Base-by-base conservation (phyloP, 2,113 vertebrate species). In the Leuciscus idus region DNA sequence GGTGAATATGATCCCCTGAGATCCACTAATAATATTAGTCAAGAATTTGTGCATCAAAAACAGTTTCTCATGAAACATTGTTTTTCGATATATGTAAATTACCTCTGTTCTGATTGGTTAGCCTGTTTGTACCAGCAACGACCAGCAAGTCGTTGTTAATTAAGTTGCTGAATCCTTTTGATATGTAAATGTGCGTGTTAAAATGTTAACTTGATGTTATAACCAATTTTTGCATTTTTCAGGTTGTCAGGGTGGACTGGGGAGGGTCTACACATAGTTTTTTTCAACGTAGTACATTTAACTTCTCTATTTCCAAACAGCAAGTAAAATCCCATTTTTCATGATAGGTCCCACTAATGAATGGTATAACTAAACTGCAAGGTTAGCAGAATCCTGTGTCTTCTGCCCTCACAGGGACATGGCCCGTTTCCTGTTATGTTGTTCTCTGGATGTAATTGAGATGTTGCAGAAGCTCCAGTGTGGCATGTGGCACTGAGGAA, bases 391-490 rank as follows among this genome's bases (percentile, higher is more conserved):
- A 11, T 80, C 19, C 59, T 75, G 46, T 86, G 9, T 80, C 43
- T 59, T n/a, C 17, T 70, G 50, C 11, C 50, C 62, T 55, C 13
- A 26, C 48, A 75, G 64, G 46, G 57, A 86, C 48, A 43, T 75
- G 91, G 92, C 89, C 55, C 68, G 84, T 85, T 91, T 90, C 87
- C 91, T 91, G 90, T 36, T 74, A 33, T 52, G 74, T 83, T 87
- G 82, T 70, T 86, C 62, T 78, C 36, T 77, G 52, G 57, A 11
- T 84, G 81, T 89, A 90, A 91, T 90, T 89, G 87, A 91, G 90
- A 90, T 89, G 90, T 90, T 85, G 30, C 82, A 78, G 66, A 89
- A 66, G 81, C 88, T 91, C 80, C 57, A 80, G 81, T 72, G 88
- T 87, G 86, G 90, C 88, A 85, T 88, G 88, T 83, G 78, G 85